Percentiles rank a stretch among this genome's conserved stretches.
Evolutionary conservation across 2,797 vertebrate genomes (phyloP).

Genomic region (Myripristis jacobus): DNA sequence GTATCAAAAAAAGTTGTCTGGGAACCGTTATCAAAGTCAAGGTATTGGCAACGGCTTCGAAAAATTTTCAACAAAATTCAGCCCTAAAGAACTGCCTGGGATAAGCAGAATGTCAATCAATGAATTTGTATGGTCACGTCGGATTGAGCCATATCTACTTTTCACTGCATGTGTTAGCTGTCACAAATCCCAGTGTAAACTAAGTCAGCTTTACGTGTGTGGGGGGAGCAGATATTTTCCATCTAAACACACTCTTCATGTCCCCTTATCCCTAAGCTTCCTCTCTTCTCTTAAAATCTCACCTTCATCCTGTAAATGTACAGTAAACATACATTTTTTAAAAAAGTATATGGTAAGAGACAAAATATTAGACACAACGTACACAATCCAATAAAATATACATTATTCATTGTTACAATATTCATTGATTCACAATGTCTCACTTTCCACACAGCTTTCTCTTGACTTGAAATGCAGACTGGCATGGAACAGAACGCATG

Average conservation of each 20-base stretch:
- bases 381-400: too few relatives aligned
- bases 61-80: too few relatives aligned
- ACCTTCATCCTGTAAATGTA: neutral
- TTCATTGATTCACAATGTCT: neutral
- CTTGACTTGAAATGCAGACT: too few relatives aligned
- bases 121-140: neutral
- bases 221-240: neutral
- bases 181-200: conserved; percentile 44
- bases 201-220: conserved; percentile 18
- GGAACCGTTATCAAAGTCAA: too few relatives aligned
- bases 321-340: too few relatives aligned
- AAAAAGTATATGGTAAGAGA: too few relatives aligned
- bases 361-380: too few relatives aligned
- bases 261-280: neutral
- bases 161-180: conserved; percentile 39
- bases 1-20: too few relatives aligned
- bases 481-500: too few relatives aligned
- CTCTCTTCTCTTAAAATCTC: neutral
- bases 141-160: conserved; percentile 34
- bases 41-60: too few relatives aligned
- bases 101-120: neutral
- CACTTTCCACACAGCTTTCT: too few relatives aligned
- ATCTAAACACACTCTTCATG: neutral
- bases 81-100: too few relatives aligned
- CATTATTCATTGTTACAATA: neutral